A percentile compares a stretch with the other conserved stretches of the same genome.
These are phyloP conservation scores for Odontophorus gujanensis DNA, from an alignment of 2,113 vertebrate species.

Conservation along the genomic window DNA sequence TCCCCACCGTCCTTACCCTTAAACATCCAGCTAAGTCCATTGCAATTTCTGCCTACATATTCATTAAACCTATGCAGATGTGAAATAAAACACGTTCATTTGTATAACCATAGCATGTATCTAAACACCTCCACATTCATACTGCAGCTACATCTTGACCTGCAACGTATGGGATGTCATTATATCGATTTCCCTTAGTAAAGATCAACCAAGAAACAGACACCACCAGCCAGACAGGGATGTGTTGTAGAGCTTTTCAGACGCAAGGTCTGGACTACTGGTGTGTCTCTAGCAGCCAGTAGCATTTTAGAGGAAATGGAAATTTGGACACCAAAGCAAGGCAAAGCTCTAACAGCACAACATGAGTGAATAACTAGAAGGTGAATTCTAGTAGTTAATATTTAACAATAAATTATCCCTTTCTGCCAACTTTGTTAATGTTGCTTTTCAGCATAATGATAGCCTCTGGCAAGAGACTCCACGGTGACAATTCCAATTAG, in stretches of 20 bases:
- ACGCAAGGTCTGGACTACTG: background rate
- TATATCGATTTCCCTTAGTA: background rate
- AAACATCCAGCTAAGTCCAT: background rate
- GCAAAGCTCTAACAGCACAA: background rate
- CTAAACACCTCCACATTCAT: background rate
- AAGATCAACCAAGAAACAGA: background rate
- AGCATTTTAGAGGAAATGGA: background rate
- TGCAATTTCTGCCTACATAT: background rate
- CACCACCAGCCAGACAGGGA: background rate
- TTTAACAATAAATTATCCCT: background rate
- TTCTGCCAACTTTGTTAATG: background rate
- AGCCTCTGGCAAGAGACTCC: slow-evolving; percentile 6
- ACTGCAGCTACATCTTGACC: background rate
- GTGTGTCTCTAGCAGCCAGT: fast-evolving
- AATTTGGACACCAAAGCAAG: background rate
- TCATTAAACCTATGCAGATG: background rate
- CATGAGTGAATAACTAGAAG: background rate
- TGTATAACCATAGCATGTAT: background rate
- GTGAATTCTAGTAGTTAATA: background rate
- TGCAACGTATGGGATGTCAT: background rate
- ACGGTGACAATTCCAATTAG: background rate
- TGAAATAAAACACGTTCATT: background rate
- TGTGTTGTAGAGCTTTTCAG: background rate
- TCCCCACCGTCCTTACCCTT: background rate
- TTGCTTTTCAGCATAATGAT: background rate